These are phyloP conservation scores for Mesocentrotus franciscanus DNA, from an alignment of 53 echinoderm and acorn worm genomes.

Conservation along the genomic window DNA sequence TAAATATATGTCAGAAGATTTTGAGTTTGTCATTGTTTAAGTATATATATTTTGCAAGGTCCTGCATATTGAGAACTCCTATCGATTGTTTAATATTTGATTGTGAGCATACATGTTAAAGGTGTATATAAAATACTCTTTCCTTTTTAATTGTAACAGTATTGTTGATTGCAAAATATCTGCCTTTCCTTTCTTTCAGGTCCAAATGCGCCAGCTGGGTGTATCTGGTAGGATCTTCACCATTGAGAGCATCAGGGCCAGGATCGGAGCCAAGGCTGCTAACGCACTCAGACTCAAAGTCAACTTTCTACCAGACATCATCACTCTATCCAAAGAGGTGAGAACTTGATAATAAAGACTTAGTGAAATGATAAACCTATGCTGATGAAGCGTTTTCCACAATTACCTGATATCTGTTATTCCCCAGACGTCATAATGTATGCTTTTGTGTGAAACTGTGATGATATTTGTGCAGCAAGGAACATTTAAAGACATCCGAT, in stretches of 20 bases:
- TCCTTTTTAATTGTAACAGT: too few species aligned
- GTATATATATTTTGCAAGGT: too few species aligned
- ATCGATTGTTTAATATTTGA: background rate
- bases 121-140: background rate
- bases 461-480: too few species aligned
- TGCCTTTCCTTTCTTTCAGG: slow-evolving; percentile 57
- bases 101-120: background rate
- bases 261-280: slow-evolving; percentile 77
- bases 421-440: too few species aligned
- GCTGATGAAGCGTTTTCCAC: too few species aligned
- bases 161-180: too few species aligned
- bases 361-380: too few species aligned
- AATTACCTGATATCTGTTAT: too few species aligned
- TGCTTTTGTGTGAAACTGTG: too few species aligned
- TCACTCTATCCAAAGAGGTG: slow-evolving; percentile 98
- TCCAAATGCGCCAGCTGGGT: slow-evolving; percentile 97
- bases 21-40: background rate
- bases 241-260: slow-evolving; percentile 90
- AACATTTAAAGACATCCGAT: too few species aligned
- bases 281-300: slow-evolving; percentile 93
- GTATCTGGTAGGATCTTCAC: slow-evolving; percentile 97
- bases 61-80: background rate
- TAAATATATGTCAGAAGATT: background rate
- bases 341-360: slow-evolving; percentile 6
- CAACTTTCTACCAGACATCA: slow-evolving; percentile 99